Percentiles rank a stretch among this genome's conserved stretches.
Conservation (phyloP, 2,888 invertebrate species). For the Caenorhabditis uteleia region DNA sequence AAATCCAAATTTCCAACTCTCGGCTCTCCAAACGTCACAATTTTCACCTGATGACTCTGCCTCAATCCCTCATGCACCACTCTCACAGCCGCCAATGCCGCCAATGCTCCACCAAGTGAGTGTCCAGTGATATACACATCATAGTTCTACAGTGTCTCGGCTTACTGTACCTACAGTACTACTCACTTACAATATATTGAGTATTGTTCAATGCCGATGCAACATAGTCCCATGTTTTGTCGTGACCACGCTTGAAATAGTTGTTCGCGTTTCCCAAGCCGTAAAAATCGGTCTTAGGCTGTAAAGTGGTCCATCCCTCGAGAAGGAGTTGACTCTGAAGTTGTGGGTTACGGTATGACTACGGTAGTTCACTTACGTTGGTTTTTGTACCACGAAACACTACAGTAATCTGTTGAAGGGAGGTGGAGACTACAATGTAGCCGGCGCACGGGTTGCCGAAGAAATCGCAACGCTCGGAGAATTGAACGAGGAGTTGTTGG, state of each 20-base stretch:
- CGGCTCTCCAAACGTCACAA: conserved; percentile 66
- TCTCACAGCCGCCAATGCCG: conserved; percentile 20
- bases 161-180: neutral
- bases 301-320: conserved; percentile 58
- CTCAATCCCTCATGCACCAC: conserved; percentile 36
- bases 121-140: conserved; percentile 64
- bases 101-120: conserved; percentile 61
- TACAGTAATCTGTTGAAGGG: conserved; percentile 30
- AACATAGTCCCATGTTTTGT: conserved; percentile 57
- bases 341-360: neutral
- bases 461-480: conserved; percentile 38
- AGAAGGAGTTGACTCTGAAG: conserved; percentile 58
- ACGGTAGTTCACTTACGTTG: conserved; percentile 13
- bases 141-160: conserved; percentile 44
- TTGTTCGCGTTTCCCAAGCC: conserved; percentile 61
- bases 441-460: conserved; percentile 46
- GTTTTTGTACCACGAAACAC: conserved; percentile 44
- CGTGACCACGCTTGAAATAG: conserved; percentile 60
- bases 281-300: conserved; percentile 55
- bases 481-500: conserved; percentile 14
- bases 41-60: conserved; percentile 45
- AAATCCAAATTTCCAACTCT: conserved; percentile 58
- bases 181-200: conserved; percentile 27
- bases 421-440: conserved; percentile 34
- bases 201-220: conserved; percentile 42